Percentiles rank a stretch among this genome's conserved stretches.
Conservation (phyloP, 2,888 invertebrate species). For the Punctoribates punctum region DNA sequence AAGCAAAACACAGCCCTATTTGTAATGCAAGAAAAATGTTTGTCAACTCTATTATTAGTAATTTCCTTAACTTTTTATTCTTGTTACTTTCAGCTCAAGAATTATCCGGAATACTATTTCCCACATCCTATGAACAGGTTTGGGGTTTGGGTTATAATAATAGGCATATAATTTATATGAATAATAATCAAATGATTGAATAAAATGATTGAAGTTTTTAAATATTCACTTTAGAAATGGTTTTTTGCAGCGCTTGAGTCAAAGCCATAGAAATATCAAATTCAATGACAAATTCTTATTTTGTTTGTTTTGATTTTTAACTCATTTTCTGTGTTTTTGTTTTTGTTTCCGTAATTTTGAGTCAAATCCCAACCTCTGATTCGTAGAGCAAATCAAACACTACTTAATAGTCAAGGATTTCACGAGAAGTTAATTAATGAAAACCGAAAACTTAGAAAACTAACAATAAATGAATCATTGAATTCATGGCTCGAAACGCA, state of each 20-base stretch:
- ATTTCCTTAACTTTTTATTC: not conserved
- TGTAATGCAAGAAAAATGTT: not conserved
- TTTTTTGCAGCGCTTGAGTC: too few species aligned
- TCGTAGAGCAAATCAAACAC: conserved; percentile 3
- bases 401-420: conserved; percentile 24
- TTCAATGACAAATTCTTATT: conserved; percentile 12
- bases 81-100: not conserved
- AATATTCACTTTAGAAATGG: not conserved
- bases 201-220: not conserved
- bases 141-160: too few species aligned
- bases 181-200: not conserved
- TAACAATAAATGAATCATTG: conserved; percentile 14
- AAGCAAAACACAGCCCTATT: not conserved
- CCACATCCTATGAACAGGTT: too few species aligned
- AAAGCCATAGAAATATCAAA: not conserved
- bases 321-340: not conserved
- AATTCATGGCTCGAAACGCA: not conserved
- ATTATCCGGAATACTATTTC: too few species aligned
- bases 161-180: too few species aligned
- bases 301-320: conserved; percentile 11
- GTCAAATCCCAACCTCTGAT: not conserved
- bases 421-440: conserved; percentile 8
- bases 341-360: not conserved
- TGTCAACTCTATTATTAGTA: not conserved
- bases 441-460: not conserved